Percentiles rank a stretch among this genome's conserved stretches.
Conservation (phyloP, 2,888 invertebrate species). For the Tholera decimalis region DNA sequence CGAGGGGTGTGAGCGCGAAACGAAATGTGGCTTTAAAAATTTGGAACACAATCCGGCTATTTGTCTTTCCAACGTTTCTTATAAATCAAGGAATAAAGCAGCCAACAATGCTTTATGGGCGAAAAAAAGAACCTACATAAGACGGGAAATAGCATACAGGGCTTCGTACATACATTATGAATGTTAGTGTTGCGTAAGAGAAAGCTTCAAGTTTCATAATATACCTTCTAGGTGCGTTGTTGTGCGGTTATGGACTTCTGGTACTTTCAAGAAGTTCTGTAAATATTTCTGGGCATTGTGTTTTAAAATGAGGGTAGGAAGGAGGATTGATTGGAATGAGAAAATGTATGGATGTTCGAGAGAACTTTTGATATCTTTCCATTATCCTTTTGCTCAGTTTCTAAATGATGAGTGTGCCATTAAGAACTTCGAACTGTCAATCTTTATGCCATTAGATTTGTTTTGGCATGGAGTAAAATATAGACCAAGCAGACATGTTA, state of each 20-base stretch:
- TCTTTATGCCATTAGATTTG: slow-evolving; percentile 34
- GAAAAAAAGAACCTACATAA: slow-evolving; percentile 91
- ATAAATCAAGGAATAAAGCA: slow-evolving; percentile 94
- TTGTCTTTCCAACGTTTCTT: slow-evolving; percentile 94
- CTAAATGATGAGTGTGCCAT: slow-evolving; percentile 14
- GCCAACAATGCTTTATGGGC: slow-evolving; percentile 92
- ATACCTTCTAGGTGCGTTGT: slow-evolving; percentile 56
- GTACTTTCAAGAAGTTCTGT: slow-evolving; percentile 37
- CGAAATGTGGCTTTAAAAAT: slow-evolving; percentile 95
- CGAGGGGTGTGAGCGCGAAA: slow-evolving; percentile 91
- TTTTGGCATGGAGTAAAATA: slow-evolving; percentile 45
- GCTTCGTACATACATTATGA: slow-evolving; percentile 88
- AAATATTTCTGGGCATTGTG: slow-evolving; percentile 19
- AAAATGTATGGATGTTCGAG: slow-evolving; percentile 20
- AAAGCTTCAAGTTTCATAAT: slow-evolving; percentile 74
- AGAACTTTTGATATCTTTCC: slow-evolving; percentile 19
- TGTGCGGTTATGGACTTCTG: slow-evolving; percentile 48
- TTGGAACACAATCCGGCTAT: slow-evolving; percentile 95
- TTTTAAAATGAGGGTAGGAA: slow-evolving; percentile 19
- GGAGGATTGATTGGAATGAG: background rate
- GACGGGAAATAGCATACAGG: slow-evolving; percentile 90
- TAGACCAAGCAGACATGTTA: slow-evolving; percentile 25
- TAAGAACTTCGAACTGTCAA: slow-evolving; percentile 32
- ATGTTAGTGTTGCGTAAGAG: slow-evolving; percentile 87
- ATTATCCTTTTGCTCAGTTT: slow-evolving; percentile 1